Base-by-base conservation (phyloP, 2,888 invertebrate genomes). In the Metacarcinus magister region DNA sequence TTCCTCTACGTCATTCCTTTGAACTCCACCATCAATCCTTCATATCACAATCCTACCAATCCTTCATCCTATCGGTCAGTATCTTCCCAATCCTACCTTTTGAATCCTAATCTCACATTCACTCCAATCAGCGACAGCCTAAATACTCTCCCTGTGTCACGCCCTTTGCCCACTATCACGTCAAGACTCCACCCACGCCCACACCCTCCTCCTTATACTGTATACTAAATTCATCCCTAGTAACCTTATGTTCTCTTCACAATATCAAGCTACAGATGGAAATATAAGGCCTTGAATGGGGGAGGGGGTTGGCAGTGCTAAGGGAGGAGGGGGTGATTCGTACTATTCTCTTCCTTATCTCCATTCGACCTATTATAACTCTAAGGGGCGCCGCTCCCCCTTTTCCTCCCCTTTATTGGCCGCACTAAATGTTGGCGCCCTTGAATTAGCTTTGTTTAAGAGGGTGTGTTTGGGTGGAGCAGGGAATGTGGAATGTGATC, bases 391-490 rank as follows among this genome's bases (percentile, higher is more conserved):
- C 16, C 54, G 16, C 54, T 54, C 54, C 10, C 2, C 54, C 54
- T 5, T 23, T 23, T 5, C n/a, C 2, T 67, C 67, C 67, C 67
- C 67, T n/a, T 0, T 5, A 0, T 19, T 0, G 67, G 67, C 23
- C 10, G n/a, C 67, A 67, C 23, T 67, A 67, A 67, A 67, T 67
- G 67, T 19, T 23, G 67, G 67, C 67, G 67, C n/a, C n/a, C n/a
- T 67, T 67, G n/a, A 67, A 67, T 67, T 67, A 67, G 67, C 67
- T 23, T 67, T 67, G 67, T 67, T 67, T 67, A 67, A 67, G 67
- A 67, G 23, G 67, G 67, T 67, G 19, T 67, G 67, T 67, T 67
- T 67, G 67, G 16, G 67, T 60, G 60, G 16, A 10, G 19, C 13
- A 60, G 60, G 60, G 60, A 60, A 60, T 60, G 60, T 60, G 5